Base-by-base conservation (phyloP, 2,888 invertebrate species). In the Acanthosepion esculentum region DNA sequence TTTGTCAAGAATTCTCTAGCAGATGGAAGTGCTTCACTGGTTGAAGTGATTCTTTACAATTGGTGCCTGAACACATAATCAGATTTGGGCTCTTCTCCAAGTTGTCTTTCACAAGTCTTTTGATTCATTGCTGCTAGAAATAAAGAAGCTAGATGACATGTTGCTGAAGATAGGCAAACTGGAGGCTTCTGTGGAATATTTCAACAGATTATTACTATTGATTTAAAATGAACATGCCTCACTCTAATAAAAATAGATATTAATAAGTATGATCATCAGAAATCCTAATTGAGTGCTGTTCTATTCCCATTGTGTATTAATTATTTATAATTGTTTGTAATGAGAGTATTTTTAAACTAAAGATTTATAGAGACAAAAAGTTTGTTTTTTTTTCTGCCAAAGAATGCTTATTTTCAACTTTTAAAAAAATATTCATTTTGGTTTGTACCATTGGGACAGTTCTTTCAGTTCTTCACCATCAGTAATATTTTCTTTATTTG, bases 1-100 rank as follows among this genome's bases (percentile, higher is more conserved):
- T 78, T 78, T 78, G n/a, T n/a, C 4, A n/a, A n/a, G n/a, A 78
- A 78, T 78, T 78, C 78, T 78, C n/a, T 15, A n/a, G 78, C n/a
- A n/a, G 78, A 78, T 78, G n/a, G 78, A 78, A 78, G 78, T 78
- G 78, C n/a, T 78, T 78, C 78, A n/a, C n/a, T n/a, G n/a, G n/a
- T 15, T 78, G n/a, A 78, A 78, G 78, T 78, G 78, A 78, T 78
- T 78, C 78, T 78, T 78, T 78, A 78, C 78, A 78, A n/a, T 78
- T 78, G 78, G 78, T 78, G 78, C n/a, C 78, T 78, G 78, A 78
- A 78, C 78, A n/a, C 78, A n/a, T 78, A n/a, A 78, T 78, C 78
- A 78, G 78, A 78, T 78, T 78, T 78, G 78, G n/a, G 78, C 78
- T 78, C n/a, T n/a, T 78, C 78, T 78, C 78, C 78, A 78, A 78